These are phyloP conservation scores for Alcedo atthis DNA, from an alignment of 2,797 vertebrate genomes.

Conservation along the genomic window DNA sequence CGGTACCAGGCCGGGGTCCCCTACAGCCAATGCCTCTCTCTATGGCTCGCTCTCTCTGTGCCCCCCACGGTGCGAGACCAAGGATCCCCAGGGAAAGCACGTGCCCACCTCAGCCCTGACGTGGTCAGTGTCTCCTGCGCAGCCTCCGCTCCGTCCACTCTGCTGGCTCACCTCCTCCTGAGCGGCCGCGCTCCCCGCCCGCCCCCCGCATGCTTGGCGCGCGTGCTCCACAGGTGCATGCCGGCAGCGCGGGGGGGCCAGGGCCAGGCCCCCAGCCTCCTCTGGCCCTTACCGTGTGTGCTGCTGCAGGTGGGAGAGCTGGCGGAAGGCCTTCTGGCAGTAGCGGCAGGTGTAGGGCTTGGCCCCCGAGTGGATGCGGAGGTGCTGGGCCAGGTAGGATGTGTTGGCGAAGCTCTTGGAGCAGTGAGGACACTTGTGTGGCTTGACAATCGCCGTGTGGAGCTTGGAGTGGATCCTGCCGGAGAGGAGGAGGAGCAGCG, in stretches of 20 bases:
- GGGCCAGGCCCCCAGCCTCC: slow-evolving; percentile 78
- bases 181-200: slow-evolving; percentile 74
- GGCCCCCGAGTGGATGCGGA: slow-evolving; percentile 97
- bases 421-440: slow-evolving; percentile 98
- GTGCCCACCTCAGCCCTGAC: slow-evolving; percentile 68
- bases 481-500: slow-evolving; percentile 84
- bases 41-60: slow-evolving; percentile 70
- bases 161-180: slow-evolving; percentile 64
- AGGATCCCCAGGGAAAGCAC: slow-evolving; percentile 52
- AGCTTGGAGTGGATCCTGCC: slow-evolving; percentile 95
- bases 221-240: slow-evolving; percentile 81
- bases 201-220: slow-evolving; percentile 81
- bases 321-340: slow-evolving; percentile 97
- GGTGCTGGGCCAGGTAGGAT: slow-evolving; percentile 97
- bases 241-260: slow-evolving; percentile 80
- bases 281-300: slow-evolving; percentile 94
- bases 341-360: slow-evolving; percentile 96
- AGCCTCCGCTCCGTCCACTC: slow-evolving; percentile 74
- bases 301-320: slow-evolving; percentile 99
- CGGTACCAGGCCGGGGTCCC: slow-evolving; percentile 28
- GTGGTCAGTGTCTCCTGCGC: slow-evolving; percentile 70
- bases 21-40: slow-evolving; percentile 59
- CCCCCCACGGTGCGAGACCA: slow-evolving; percentile 51
- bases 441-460: slow-evolving; percentile 95
- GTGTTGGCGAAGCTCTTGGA: slow-evolving; percentile 99